Evolutionary conservation across 2,113 vertebrate genomes (phyloP).

Genomic region (Urocolius indicus): DNA sequence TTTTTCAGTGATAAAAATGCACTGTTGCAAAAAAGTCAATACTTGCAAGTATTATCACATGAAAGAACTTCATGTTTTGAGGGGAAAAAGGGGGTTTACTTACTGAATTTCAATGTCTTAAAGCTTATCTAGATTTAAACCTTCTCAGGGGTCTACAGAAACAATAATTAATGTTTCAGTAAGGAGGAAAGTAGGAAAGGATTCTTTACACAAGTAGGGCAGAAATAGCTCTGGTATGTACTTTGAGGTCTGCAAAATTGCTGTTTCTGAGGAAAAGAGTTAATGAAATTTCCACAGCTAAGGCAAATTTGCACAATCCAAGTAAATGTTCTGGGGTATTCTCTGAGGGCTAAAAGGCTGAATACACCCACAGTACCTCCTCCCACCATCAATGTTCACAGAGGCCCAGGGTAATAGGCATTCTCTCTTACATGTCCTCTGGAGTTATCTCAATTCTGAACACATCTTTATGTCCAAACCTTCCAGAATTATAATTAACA

Average conservation of each 20-base stretch:
- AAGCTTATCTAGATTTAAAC: slow-evolving; percentile 15
- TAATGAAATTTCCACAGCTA: slow-evolving; percentile 43
- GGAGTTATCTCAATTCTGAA: background rate
- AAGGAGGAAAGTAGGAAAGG: slow-evolving; percentile 24
- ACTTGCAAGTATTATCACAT: background rate
- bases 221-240: slow-evolving; percentile 55
- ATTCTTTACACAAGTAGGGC: slow-evolving; percentile 32
- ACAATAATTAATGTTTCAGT: slow-evolving; percentile 43
- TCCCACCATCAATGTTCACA: background rate
- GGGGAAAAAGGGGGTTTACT: background rate
- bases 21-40: background rate
- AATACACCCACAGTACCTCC: background rate
- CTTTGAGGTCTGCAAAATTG: slow-evolving; percentile 22
- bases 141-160: slow-evolving; percentile 39
- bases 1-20: background rate
- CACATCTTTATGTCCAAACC: background rate
- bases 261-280: slow-evolving; percentile 26
- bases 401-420: accelerated
- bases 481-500: background rate
- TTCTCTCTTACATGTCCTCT: background rate
- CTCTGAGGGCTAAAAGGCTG: background rate
- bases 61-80: background rate
- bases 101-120: background rate
- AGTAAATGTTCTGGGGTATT: background rate
- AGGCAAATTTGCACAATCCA: slow-evolving; percentile 30